Evolutionary conservation across 2,797 vertebrate species (phyloP), one percentile per base, ranked within the genome.

Genomic region (Gila robusta): DNA sequence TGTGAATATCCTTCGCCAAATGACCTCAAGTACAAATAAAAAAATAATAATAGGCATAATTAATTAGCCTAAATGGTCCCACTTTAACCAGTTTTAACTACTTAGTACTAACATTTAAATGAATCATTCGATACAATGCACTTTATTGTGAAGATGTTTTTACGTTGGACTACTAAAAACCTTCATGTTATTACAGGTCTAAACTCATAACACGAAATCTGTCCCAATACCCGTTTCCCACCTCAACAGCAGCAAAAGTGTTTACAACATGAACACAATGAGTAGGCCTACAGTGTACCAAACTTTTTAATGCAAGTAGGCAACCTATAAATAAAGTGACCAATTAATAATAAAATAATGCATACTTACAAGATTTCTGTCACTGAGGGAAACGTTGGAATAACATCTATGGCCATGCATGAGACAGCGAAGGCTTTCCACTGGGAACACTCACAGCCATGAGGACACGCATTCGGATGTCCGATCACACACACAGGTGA

Each of bases 311-410:
- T 59, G 56, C 4, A 59, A 12, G 12, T 26, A 14, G 62, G 62
- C 12, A 28, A 64, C 26, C n/a, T 28, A 59, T 62, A 64, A 56
- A 64, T 26, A 28, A 26, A 66, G 26, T 17, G 26, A 66, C 6
- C 6, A 32, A 41, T 64, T 70, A 16, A 28, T 8, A 62, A 64
- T 4, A n/a, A 64, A 47, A 28, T 2, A 62, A 79, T 49, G 0
- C 64, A 59, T 95, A 96, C 98, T 99, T 90, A 99, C 98, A 99
- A 92, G 0, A 94, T 97, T 92, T 97, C 96, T 0, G 98, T 99
- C 89, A 93, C 92, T 26, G 90, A 91, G 3, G 98, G 98, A 8
- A 99, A 95, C 83, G 84, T 93, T 80, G 98, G 98, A 84, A 99
- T 96, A 87, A 89, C 91, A 81, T 95, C 94, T 80, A 98, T 94